A percentile compares a stretch with the other conserved stretches of the same genome.
phyloP scores from a whole-genome alignment of 2,113 vertebrate genomes.

The Neodon shergylaensis region DNA sequence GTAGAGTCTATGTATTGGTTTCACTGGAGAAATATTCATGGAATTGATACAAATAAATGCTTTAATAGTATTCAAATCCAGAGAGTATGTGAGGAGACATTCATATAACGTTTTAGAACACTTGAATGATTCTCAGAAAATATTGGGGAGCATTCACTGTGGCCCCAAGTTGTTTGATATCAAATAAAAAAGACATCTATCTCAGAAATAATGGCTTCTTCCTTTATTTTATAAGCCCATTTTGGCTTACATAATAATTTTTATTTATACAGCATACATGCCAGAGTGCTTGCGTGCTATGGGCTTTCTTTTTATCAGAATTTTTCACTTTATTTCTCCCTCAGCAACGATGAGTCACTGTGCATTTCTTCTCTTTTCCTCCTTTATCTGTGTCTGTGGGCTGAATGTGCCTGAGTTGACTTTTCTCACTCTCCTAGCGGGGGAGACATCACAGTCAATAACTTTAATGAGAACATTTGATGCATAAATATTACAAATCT shows the following conservation, averaged over 20 bases:
- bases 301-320: conserved; percentile 55
- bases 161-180: conserved; percentile 53
- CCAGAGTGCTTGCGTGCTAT: conserved; percentile 43
- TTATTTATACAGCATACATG: conserved; percentile 57
- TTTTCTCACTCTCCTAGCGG: conserved; percentile 32
- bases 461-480: conserved; percentile 75
- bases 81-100: conserved; percentile 49
- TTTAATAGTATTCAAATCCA: conserved; percentile 67
- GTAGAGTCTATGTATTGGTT: conserved; percentile 21
- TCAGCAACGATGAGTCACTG: conserved; percentile 62
- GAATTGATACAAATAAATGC: conserved; percentile 74
- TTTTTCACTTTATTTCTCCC: conserved; percentile 76
- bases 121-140: conserved; percentile 65
- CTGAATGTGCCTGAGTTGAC: conserved; percentile 18
- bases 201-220: conserved; percentile 56
- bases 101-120: conserved; percentile 46
- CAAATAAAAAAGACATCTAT: conserved; percentile 63
- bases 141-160: conserved; percentile 34
- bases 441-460: conserved; percentile 52
- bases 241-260: conserved; percentile 66
- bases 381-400: conserved; percentile 68
- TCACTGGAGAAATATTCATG: conserved; percentile 62
- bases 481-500: conserved; percentile 72
- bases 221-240: conserved; percentile 60
- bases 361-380: conserved; percentile 39